Evolutionary conservation across 2,888 invertebrate species (phyloP).

Genomic region (Phrixothrix hirtus): DNA sequence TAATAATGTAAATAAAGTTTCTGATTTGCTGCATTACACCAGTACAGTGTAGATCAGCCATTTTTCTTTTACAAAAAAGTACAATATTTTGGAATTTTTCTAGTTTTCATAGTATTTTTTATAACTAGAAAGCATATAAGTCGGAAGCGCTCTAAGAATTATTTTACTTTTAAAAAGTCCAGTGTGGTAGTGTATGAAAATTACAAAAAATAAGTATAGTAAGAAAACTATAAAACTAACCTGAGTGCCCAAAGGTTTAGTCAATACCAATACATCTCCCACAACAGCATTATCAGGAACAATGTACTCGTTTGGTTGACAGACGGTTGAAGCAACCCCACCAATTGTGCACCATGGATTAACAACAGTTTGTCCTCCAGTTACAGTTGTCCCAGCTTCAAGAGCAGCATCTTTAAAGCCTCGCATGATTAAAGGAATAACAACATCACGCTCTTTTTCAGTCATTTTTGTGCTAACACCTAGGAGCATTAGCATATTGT

Average conservation of each 20-base stretch:
- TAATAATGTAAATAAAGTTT: too few species aligned
- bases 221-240: slow-evolving; percentile 35
- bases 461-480: slow-evolving; percentile 90
- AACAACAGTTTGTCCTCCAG: slow-evolving; percentile 86
- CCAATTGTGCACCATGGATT: slow-evolving; percentile 94
- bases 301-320: slow-evolving; percentile 85
- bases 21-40: too few species aligned
- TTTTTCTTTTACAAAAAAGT: too few species aligned
- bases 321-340: slow-evolving; percentile 85
- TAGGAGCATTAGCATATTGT: slow-evolving; percentile 91
- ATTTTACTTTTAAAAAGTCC: too few species aligned
- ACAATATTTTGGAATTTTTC: too few species aligned
- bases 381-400: slow-evolving; percentile 83
- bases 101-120: too few species aligned
- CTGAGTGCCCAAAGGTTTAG: slow-evolving; percentile 86
- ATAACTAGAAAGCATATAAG: too few species aligned
- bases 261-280: slow-evolving; percentile 84
- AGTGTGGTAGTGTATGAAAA: too few species aligned
- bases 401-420: slow-evolving; percentile 89
- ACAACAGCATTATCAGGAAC: slow-evolving; percentile 84
- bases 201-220: too few species aligned
- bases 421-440: slow-evolving; percentile 87
- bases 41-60: too few species aligned
- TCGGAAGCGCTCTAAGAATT: too few species aligned
- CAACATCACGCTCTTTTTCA: slow-evolving; percentile 86